Evolutionary conservation across 1,140 invertebrate genomes (phyloP).

Genomic region (Reticulitermes speratus): DNA sequence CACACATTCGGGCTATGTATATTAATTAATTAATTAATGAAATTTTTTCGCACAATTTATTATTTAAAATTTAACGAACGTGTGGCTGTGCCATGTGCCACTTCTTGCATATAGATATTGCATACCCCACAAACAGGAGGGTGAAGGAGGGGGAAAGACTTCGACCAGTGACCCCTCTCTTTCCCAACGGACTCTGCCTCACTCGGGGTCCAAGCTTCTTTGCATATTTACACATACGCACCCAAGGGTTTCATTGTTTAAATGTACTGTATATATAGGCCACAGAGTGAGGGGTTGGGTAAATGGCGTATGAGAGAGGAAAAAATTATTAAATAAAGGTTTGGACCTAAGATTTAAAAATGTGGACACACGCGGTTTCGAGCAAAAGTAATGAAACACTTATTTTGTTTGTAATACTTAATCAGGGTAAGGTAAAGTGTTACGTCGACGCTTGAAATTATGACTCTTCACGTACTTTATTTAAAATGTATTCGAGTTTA

Average conservation of each 20-base stretch:
- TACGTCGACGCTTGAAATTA: no score
- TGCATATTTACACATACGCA: slow-evolving; percentile 18
- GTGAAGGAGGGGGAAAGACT: background rate
- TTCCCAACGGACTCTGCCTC: background rate
- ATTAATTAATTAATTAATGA: no score
- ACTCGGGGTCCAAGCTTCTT: background rate
- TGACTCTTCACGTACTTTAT: no score
- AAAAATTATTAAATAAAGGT: slow-evolving; percentile 15
- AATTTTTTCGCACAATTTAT: no score
- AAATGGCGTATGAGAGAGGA: background rate
- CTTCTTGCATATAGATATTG: background rate
- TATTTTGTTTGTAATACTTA: background rate
- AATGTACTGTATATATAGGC: background rate
- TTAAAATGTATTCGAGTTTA: no score
- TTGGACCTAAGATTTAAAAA: background rate
- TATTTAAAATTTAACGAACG: no score
- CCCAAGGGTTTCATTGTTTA: slow-evolving; percentile 11
- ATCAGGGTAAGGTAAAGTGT: no score
- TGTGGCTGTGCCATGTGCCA: background rate
- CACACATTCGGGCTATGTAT: no score
- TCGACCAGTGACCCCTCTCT: background rate
- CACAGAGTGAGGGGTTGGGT: background rate
- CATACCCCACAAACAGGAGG: background rate
- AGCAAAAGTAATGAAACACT: background rate
- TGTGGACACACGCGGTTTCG: background rate